These are phyloP conservation scores for Pinctada fucata DNA, from an alignment of 2,888 invertebrate genomes.

Conservation along the genomic window DNA sequence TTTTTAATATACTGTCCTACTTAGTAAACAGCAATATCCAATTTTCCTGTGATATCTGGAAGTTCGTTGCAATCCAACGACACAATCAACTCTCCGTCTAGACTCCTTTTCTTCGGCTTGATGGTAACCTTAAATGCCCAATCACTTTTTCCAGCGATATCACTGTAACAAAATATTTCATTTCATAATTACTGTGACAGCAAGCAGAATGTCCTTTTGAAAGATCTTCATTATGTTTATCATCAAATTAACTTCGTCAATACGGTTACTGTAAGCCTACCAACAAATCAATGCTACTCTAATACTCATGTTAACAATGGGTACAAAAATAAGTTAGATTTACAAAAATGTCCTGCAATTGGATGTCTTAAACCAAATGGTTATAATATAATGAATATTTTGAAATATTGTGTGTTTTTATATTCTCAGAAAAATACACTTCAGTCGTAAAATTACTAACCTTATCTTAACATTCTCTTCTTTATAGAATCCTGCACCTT, in stretches of 20 bases:
- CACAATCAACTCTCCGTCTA: not conserved
- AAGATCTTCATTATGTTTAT: not conserved
- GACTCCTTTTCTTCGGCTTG: not conserved
- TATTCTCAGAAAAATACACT: too few relatives aligned
- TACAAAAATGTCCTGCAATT: too few relatives aligned
- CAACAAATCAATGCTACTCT: too few relatives aligned
- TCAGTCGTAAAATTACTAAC: conserved; percentile 8
- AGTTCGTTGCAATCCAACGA: not conserved
- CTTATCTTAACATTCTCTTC: not conserved
- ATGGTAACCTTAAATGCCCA: not conserved
- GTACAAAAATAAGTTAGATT: too few relatives aligned
- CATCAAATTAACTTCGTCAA: too few relatives aligned
- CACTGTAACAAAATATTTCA: not conserved
- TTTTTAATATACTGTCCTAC: too few relatives aligned
- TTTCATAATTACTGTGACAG: too few relatives aligned
- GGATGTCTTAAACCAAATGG: too few relatives aligned
- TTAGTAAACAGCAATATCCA: not conserved
- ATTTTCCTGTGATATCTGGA: not conserved
- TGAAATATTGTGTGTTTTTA: too few relatives aligned
- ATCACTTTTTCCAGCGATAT: not conserved
- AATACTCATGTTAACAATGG: too few relatives aligned
- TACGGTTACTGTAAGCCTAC: too few relatives aligned
- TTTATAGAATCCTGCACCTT: conserved; percentile 19
- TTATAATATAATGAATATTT: too few relatives aligned
- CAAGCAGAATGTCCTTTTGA: not conserved